Evolutionary conservation across 2,888 invertebrate genomes (phyloP), one percentile per base, ranked within the genome.

Genomic region (Eupsilia transversa): DNA sequence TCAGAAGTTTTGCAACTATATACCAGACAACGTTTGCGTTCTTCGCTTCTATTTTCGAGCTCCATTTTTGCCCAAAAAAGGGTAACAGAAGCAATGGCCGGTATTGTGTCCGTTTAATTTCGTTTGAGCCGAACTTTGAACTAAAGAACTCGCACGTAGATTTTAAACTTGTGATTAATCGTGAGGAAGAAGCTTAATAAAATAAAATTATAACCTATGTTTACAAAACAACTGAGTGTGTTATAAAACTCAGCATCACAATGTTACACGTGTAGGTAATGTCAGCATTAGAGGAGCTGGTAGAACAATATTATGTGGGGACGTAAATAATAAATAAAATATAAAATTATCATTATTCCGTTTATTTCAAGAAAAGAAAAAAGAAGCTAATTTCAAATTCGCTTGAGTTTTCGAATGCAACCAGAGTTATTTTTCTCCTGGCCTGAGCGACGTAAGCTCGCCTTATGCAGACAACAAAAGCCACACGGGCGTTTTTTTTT

Each of bases 51-150:
- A 88, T 90, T 89, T 90, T 86, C 87, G 73, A 88, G 86, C 86
- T 87, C 88, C 90, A 89, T 90, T 92, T 91, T 91, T 91, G 90
- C 86, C 86, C 82, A 80, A 91, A 92, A 92, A 91, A 91, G 86
- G 78, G 63, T 80, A 86, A 86, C 86, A 82, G 87, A 83, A 87
- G 80, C 87, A 83, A 84, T 80, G 70, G 76, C 74, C 65, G 67
- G 78, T 77, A 87, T 88, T 89, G 89, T 91, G 89, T 87, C 79
- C 88, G 86, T 91, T 93, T 90, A 91, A 92, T 91, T 93, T 89
- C 84, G 81, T 85, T 86, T 84, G 86, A 90, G 91, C 89, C 88
- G 88, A 88, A 89, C 90, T 90, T 87, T 86, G 79, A 77, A 80
- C 73, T 80, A 83, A 85, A 75, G 80, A 85, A 84, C 78, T 79